phyloP scores from a whole-genome alignment of 2,113 vertebrate genomes.

The Mola mola region DNA sequence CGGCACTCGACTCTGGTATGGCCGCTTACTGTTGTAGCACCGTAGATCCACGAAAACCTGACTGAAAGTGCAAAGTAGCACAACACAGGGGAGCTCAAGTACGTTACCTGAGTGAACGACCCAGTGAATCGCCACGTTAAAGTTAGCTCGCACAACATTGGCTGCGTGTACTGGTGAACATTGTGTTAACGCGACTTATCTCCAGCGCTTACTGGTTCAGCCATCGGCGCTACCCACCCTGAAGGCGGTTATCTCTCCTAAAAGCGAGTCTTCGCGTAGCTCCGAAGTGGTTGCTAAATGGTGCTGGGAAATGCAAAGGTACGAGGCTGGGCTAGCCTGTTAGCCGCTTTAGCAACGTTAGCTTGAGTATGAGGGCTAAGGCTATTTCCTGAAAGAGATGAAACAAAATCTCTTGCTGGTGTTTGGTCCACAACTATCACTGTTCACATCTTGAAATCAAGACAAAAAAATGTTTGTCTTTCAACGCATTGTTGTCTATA shows the following conservation, averaged over 20 bases:
- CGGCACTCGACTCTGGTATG: neutral
- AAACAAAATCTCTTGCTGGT: neutral
- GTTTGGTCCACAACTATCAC: too few species aligned
- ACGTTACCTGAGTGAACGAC: constrained; percentile 19
- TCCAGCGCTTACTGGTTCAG: fast-evolving
- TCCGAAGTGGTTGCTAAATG: neutral
- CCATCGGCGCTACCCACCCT: neutral
- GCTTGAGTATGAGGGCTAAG: constrained; percentile 28
- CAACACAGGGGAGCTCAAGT: constrained; percentile 21
- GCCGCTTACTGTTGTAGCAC: neutral
- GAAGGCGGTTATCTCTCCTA: neutral
- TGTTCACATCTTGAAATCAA: neutral
- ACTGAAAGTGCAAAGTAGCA: constrained; percentile 44
- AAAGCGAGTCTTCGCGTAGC: neutral
- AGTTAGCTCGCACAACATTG: constrained; percentile 11
- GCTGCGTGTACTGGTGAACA: neutral
- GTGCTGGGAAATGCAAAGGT: constrained; percentile 32
- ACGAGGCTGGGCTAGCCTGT: constrained; percentile 48
- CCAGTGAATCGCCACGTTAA: constrained; percentile 45
- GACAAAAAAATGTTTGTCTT: neutral
- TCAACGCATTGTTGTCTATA: neutral
- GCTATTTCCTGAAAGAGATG: constrained; percentile 21
- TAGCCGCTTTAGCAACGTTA: constrained; percentile 52
- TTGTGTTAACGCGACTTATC: neutral
- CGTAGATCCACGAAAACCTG: neutral